Percentiles rank a stretch among this genome's conserved stretches.
These are phyloP conservation scores for Folsomia candida DNA, from an alignment of 2,888 invertebrate genomes.

Conservation along the genomic window DNA sequence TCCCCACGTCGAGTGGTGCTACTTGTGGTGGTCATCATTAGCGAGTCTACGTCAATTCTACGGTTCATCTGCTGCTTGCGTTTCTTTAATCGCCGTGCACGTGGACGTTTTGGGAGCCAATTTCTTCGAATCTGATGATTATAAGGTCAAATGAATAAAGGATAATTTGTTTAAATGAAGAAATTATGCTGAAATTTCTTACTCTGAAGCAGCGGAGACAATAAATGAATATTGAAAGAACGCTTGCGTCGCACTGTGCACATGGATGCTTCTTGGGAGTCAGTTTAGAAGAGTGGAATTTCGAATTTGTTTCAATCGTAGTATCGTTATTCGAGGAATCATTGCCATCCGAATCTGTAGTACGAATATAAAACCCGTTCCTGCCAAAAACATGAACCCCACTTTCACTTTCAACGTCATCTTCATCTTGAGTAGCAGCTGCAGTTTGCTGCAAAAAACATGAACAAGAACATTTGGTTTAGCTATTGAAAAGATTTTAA, in stretches of 20 bases:
- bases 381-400: background rate
- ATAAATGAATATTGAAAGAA: conserved; percentile 32
- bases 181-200: conserved; percentile 11
- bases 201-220: conserved; percentile 46
- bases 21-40: background rate
- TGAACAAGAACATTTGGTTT: background rate
- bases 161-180: background rate
- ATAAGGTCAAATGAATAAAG: background rate
- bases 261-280: conserved; percentile 22
- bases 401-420: background rate
- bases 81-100: conserved; percentile 29
- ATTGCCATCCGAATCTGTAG: background rate
- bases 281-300: too few relatives aligned
- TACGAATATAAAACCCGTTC: background rate
- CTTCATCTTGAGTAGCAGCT: background rate
- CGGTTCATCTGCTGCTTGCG: conserved; percentile 14
- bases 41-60: background rate
- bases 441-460: background rate
- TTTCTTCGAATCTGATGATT: conserved; percentile 37
- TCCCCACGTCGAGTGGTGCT: background rate
- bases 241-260: conserved; percentile 35
- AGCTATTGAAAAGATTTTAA: conserved; percentile 13
- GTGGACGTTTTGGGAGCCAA: conserved; percentile 45
- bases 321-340: too few relatives aligned
- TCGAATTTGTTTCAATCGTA: too few relatives aligned